Base-by-base conservation (phyloP, 2,888 invertebrate genomes). In the Platerodrilus igneus region DNA sequence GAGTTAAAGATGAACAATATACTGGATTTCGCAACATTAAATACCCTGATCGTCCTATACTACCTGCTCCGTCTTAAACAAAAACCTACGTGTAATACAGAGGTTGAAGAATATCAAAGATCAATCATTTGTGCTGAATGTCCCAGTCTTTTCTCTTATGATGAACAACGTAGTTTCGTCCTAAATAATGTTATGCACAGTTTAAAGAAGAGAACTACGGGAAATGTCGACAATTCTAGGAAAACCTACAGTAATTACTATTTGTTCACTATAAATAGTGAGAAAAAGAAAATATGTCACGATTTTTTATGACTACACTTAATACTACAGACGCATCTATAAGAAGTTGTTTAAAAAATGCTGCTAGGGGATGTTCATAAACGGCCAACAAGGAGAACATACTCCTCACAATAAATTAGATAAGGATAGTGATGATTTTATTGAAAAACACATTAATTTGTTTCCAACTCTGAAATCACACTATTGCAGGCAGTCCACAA, bases 391-490 rank as follows among this genome's bases (percentile, higher is more conserved):
- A 16, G 45, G 50, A 45, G 26, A 37, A 8, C 30, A 28, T 21
- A 19, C 25, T 8, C 34, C 29, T 29, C n/a, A 15, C 17, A 41
- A 48, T 34, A 42, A 49, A 33, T 38, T 48, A 21, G 16, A 19
- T 11, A 23, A 39, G n/a, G 32, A 50, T 13, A 22, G 28, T 9
- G 47, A 47, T 25, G 5, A 27, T 6, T 27, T 41, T 21, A 31
- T 51, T 14, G 47, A 41, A 14, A 37, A 49, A 32, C 50, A 51
- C 9, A 49, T 49, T 17, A 17, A 28, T 4, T 50, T 47, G 9
- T 56, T 52, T 39, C 51, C 52, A 18, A 34, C 48, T 4, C 33
- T 55, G 8, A 51, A 52, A 31, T 55, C 53, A 2, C 53, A 53
- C 33, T 56, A 56, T 27, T 52, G 50, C 33, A 33, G 51, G 17